phyloP scores from a whole-genome alignment of 1,140 invertebrate genomes.

The Tetramorium simillimum region DNA sequence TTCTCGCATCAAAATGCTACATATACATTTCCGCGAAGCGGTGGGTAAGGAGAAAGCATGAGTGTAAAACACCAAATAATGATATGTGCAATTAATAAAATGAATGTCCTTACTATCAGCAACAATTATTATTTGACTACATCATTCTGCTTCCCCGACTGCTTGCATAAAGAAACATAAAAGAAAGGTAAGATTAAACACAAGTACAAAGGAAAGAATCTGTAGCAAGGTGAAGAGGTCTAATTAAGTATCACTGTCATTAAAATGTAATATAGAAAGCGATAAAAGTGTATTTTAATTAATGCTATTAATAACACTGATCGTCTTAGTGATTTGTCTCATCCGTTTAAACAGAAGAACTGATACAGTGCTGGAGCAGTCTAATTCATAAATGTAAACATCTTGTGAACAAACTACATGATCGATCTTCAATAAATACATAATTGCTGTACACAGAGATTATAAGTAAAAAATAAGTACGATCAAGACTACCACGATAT shows the following conservation, averaged over 20 bases:
- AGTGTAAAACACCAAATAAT: conserved; percentile 49
- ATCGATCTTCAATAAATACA: not conserved
- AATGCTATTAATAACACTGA: conserved; percentile 17
- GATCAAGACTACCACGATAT: not conserved
- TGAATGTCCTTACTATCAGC: conserved; percentile 82
- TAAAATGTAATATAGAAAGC: conserved; percentile 47
- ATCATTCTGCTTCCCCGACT: conserved; percentile 84
- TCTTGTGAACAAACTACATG: not conserved
- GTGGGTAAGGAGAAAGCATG: conserved; percentile 46
- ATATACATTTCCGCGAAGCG: conserved; percentile 26
- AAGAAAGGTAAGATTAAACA: conserved; percentile 79
- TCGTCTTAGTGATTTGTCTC: not conserved
- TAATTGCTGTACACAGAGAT: not conserved
- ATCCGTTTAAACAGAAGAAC: not conserved
- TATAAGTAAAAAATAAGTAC: not conserved
- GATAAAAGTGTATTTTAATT: not conserved
- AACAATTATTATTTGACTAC: conserved; percentile 85
- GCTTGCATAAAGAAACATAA: conserved; percentile 84
- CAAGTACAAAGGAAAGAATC: conserved; percentile 51
- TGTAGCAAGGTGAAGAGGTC: conserved; percentile 37
- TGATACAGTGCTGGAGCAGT: conserved; percentile 8
- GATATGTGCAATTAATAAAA: conserved; percentile 73
- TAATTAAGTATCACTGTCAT: conserved; percentile 22
- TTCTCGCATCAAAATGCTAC: conserved; percentile 1
- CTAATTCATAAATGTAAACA: not conserved